A percentile compares a stretch with the other conserved stretches of the same genome.
These are phyloP conservation scores for Lordiphosa fenestrarum DNA, from an alignment of 2,888 invertebrate genomes.

Conservation along the genomic window DNA sequence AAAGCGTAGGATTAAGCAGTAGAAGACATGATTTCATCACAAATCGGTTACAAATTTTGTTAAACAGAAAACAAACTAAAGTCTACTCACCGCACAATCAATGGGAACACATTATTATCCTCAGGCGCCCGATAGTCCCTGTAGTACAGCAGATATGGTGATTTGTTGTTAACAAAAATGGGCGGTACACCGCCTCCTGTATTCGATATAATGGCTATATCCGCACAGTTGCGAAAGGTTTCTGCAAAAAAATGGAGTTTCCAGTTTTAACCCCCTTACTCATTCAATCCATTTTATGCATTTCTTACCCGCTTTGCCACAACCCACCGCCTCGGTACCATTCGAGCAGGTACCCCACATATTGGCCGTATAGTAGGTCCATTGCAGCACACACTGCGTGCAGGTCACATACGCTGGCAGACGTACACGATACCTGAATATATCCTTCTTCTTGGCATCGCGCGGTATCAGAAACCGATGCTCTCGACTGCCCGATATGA, in stretches of 20 bases:
- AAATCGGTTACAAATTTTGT: neutral
- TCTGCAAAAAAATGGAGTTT: conserved; percentile 80
- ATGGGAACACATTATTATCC: conserved; percentile 85
- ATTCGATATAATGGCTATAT: conserved; percentile 90
- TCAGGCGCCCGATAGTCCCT: conserved; percentile 85
- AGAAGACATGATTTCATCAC: too few relatives aligned
- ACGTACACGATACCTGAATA: conserved; percentile 86
- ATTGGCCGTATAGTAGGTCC: conserved; percentile 93
- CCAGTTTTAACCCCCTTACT: too few relatives aligned
- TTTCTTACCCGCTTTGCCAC: conserved; percentile 86
- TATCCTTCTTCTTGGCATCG: conserved; percentile 85
- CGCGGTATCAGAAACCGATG: conserved; percentile 87
- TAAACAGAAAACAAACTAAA: neutral
- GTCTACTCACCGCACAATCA: conserved; percentile 86
- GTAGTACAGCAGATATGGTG: conserved; percentile 89
- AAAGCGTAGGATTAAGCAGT: neutral
- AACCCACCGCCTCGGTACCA: conserved; percentile 92
- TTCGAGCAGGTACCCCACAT: conserved; percentile 95
- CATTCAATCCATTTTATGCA: too few relatives aligned
- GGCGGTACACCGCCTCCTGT: conserved; percentile 88
- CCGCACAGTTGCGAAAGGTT: conserved; percentile 95
- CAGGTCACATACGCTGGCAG: conserved; percentile 92
- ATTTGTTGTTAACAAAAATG: conserved; percentile 85
- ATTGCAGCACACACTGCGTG: conserved; percentile 94
- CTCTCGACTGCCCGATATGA: conserved; percentile 87